Conservation (phyloP, 2,797 vertebrate genomes). For the Chanos chanos region DNA sequence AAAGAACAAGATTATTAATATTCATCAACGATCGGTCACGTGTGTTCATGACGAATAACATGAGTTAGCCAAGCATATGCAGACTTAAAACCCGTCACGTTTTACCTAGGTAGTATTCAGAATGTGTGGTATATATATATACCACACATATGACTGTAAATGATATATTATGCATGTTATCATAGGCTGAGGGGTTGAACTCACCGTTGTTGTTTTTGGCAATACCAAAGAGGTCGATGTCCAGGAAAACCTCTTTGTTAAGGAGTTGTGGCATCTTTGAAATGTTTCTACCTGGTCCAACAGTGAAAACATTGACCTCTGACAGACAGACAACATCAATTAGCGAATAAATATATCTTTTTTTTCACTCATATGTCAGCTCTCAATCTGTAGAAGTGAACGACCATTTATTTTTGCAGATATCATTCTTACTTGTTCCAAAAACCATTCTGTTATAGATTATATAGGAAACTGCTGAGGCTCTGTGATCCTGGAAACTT, state of each 20-base stretch:
- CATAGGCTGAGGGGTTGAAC: background rate
- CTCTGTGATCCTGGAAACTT: too few species aligned
- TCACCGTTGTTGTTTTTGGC: slow-evolving; percentile 12
- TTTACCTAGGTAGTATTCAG: background rate
- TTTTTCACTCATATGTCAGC: background rate
- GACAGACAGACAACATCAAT: background rate
- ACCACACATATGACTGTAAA: background rate
- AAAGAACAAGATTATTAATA: background rate
- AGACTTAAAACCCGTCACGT: too few species aligned
- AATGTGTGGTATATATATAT: background rate
- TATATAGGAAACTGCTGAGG: too few species aligned
- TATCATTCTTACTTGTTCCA: background rate
- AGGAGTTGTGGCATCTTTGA: slow-evolving; percentile 1
- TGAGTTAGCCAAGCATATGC: background rate
- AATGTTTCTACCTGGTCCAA: background rate
- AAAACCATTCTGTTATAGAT: too few species aligned
- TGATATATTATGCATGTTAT: background rate
- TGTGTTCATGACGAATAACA: too few species aligned
- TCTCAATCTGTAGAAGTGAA: too few species aligned
- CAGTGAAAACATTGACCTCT: slow-evolving; percentile 18
- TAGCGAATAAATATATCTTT: background rate
- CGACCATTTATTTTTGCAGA: background rate
- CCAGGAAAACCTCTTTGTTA: slow-evolving; percentile 1
- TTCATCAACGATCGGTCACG: background rate
- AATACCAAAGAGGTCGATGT: slow-evolving; percentile 22